Evolutionary conservation across 2,113 vertebrate species (phyloP).

Genomic region (Tautogolabrus adspersus): DNA sequence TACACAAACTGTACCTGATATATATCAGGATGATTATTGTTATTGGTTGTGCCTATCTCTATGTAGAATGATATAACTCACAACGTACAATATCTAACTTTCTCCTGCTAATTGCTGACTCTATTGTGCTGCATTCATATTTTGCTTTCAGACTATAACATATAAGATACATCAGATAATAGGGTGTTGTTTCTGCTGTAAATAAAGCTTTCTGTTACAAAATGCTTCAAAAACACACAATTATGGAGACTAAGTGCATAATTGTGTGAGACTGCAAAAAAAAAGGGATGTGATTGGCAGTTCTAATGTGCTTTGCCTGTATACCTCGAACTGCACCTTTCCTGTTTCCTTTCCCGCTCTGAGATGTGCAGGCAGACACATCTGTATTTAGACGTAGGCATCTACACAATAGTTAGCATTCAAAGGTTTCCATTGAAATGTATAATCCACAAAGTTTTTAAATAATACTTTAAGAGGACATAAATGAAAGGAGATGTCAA

Average conservation of each 20-base stretch:
- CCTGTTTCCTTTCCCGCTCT: too few species aligned
- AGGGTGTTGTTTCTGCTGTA: slow-evolving; percentile 60
- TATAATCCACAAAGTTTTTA: background rate
- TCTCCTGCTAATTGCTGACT: slow-evolving; percentile 33
- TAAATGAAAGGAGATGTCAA: background rate
- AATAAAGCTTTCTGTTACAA: slow-evolving; percentile 56
- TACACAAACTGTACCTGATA: slow-evolving; percentile 30
- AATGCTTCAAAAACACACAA: slow-evolving; percentile 30
- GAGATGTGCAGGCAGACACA: background rate
- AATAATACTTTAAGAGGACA: background rate
- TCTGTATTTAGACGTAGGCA: background rate
- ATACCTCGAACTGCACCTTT: background rate
- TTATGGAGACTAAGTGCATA: slow-evolving; percentile 15
- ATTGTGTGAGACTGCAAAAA: background rate
- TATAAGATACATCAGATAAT: slow-evolving; percentile 23
- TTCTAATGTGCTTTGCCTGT: background rate
- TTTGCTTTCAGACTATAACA: slow-evolving; percentile 21
- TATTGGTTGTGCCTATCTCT: slow-evolving; percentile 47
- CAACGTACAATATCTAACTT: slow-evolving; percentile 42
- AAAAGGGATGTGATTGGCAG: background rate
- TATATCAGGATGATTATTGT: background rate
- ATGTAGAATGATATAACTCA: slow-evolving; percentile 33
- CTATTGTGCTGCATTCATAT: slow-evolving; percentile 31
- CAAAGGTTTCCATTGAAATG: background rate
- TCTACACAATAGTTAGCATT: background rate